Evolutionary conservation across 2,113 vertebrate genomes (phyloP), one percentile per base, ranked within the genome.

Genomic region (Vulpes vulpes): DNA sequence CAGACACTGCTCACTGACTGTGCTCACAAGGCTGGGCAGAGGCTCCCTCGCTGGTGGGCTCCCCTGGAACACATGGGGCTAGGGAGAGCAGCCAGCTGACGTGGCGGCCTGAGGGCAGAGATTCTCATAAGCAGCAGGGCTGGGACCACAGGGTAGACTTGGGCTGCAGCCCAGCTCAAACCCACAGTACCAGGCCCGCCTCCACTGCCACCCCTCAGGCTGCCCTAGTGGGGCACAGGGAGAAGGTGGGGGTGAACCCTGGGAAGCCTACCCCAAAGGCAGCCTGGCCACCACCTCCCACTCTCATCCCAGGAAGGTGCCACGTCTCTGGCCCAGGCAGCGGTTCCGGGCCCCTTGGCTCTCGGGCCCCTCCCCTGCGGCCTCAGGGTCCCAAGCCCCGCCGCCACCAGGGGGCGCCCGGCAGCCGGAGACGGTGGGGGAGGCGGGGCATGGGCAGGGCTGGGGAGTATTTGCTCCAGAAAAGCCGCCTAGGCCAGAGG

Each of bases 81-180:
- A 23, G 55, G 81, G 80, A 78, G 43, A 38, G 82, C 60, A 30
- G 91, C 92, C 90, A 87, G 94, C 81, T 88, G 94, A 98, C 88
- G 96, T 98, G 98, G 97, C 97, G 59, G 92, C 96, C 55, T 3
- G 11, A 78, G 80, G 90, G 96, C 95, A 96, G 60, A 87, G 74
- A 60, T 65, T 95, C 95, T 89, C 88, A 80, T 2, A 55, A 96
- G 88, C 86, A 57, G 81, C 88, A 57, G 80, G 84, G 62, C 83
- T 38, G 92, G 59, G 92, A 97, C 95, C 96, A 95, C 95, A 97
- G 95, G 69, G 90, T 35, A 96, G 96, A 74, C 96, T 91, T 96
- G 96, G 95, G 95, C 87, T 96, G 92, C 74, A 43, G 97, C 89
- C 97, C 97, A 96, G 96, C 92, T 96, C 83, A 49, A 97, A 97